Conservation (phyloP, 2,888 invertebrate genomes). For the Aspidiotus rigidus region DNA sequence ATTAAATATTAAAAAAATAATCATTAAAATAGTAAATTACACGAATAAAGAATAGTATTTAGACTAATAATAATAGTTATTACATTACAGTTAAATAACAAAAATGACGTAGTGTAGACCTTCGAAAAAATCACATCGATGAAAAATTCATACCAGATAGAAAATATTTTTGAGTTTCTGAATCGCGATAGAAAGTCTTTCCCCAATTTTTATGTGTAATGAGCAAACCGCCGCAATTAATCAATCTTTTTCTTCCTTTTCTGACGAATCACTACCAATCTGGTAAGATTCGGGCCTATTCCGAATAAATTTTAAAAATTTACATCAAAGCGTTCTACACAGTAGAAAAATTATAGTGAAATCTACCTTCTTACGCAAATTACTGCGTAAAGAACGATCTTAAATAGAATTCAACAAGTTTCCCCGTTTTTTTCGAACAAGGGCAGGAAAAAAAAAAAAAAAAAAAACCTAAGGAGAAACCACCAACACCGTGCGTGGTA, state of each 20-base stretch:
- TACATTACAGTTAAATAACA: neutral
- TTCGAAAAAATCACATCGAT: neutral
- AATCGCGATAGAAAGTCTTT: no score
- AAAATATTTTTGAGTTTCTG: no score
- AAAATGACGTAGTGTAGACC: slow-evolving; percentile 5
- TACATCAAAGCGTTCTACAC: neutral
- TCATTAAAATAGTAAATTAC: slow-evolving; percentile 13
- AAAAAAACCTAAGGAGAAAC: no score
- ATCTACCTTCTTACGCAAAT: neutral
- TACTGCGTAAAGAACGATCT: neutral
- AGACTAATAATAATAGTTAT: slow-evolving; percentile 8
- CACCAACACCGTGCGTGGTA: no score
- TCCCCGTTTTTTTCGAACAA: no score
- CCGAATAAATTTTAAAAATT: neutral
- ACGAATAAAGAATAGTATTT: neutral
- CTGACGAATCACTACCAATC: no score
- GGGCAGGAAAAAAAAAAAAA: no score
- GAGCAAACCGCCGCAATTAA: no score
- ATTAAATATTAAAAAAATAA: slow-evolving; percentile 8
- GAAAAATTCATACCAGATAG: slow-evolving; percentile 5
- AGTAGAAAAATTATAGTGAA: slow-evolving; percentile 2
- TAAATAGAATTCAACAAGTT: neutral
- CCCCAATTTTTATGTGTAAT: no score
- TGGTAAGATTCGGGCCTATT: no score
- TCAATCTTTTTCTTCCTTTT: no score